Evolutionary conservation across 2,888 invertebrate species (phyloP), one percentile per base, ranked within the genome.

Genomic region (Drosophila colorata): DNA sequence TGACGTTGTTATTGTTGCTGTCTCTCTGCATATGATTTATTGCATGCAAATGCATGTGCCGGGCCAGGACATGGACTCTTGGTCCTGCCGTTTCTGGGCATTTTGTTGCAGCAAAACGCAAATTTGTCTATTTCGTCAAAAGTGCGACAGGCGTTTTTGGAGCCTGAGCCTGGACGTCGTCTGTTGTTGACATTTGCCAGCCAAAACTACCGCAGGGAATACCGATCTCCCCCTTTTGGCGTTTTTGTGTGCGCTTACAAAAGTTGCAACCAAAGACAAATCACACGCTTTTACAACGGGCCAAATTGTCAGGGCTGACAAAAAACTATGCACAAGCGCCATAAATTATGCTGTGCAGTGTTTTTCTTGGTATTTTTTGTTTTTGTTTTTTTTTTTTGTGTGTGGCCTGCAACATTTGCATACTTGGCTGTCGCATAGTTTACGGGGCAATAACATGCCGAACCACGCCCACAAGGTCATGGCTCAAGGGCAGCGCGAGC

Each of bases 101-200:
- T 89, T 84, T 88, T 85, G 89, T 80, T 82, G 88, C 80, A 89
- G 78, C 78, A 87, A 88, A 89, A 90, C 90, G 90, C 90, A 89
- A 89, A 89, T 89, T 90, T 90, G 90, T 89, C 90, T 90, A 89
- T 89, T 89, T 90, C 90, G 89, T 89, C 89, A 90, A 89, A 89
- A 84, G 67, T 74, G 69, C 79, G 80, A 79, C 86, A 87, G 82
- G 77, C 87, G 83, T 83, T 88, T 84, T 83, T 71, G 63, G 65
- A 33, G 55, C 66, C 60, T 56, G 47, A 55, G 71, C 81, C 66
- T 65, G 70, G 56, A 67, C 43, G 65, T 64, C 80, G 80, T 69
- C 87, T 89, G 87, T 57, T 78, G 87, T 89, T 87, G 89, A 89
- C 87, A 88, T 89, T 88, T 79, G 65, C 80, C 78, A 86, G 78